Percentiles rank a stretch among this genome's conserved stretches.
These are phyloP conservation scores for Pseudotriccus pelzelni DNA, from an alignment of 2,797 vertebrate species.

Conservation along the genomic window DNA sequence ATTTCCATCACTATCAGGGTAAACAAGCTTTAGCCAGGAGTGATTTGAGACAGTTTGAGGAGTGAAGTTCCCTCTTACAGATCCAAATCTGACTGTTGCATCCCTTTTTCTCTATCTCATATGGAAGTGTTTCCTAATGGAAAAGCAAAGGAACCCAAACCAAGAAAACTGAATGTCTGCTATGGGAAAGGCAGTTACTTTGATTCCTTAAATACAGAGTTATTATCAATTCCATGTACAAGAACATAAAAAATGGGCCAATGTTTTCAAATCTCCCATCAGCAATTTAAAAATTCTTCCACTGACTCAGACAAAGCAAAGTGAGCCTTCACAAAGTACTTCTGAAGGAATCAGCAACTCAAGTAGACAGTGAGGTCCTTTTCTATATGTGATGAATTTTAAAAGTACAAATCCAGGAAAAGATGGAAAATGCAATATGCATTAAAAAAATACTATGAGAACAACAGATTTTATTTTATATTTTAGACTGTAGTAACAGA, in stretches of 20 bases:
- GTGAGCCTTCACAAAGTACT: not conserved
- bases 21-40: not conserved
- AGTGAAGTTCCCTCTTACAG: not conserved
- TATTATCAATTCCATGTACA: not conserved
- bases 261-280: not conserved
- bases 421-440: not conserved
- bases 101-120: not conserved
- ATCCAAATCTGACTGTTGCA: not conserved
- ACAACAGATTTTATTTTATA: not conserved
- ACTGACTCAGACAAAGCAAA: not conserved
- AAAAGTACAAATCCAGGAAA: not conserved
- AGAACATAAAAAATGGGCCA: not conserved
- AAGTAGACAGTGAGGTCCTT: not conserved
- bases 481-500: not conserved
- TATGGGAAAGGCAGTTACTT: not conserved
- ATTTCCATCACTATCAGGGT: not conserved
- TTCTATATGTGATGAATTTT: not conserved
- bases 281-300: not conserved
- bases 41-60: not conserved
- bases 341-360: not conserved
- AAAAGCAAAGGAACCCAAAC: not conserved
- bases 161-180: not conserved
- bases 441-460: not conserved
- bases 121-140: not conserved
- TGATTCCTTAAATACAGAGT: not conserved